Evolutionary conservation across 2,888 invertebrate species (phyloP), one percentile per base, ranked within the genome.

Genomic region (Embidobia sp.): DNA sequence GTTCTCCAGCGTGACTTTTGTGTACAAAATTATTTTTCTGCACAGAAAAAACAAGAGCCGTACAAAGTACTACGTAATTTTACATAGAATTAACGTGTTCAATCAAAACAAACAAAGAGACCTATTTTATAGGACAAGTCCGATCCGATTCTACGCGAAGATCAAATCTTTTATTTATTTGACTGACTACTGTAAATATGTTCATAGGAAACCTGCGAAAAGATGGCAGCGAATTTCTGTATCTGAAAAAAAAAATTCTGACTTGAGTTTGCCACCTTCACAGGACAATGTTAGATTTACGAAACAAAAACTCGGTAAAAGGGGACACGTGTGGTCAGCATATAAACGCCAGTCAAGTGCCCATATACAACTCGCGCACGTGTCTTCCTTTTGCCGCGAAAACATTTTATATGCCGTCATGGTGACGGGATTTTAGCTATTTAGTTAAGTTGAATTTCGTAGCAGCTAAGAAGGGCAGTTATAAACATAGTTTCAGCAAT

Each of bases 151-250:
- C 33, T 19, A 64, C 26, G 8, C 22, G n/a, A 59, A 42, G 8
- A 33, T 26, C 22, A 53, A 57, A 27, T 5, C 44, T 69, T 77
- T 78, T 85, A 86, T 85, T 86, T 86, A 86, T 86, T 86, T 85
- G 85, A 86, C 86, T 86, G 86, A 86, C 80, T 63, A 63, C 63
- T 86, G 86, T 86, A 86, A 83, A 86, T 86, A 86, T 85, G 85
- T 86, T 85, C 64, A 85, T 86, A 70, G 70, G 15, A 13, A 16
- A 5, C 8, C 22, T 57, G 40, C 31, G 27, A 46, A 35, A 19
- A 37, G 19, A 7, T 10, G 3, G 37, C 1, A 8, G 1, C 2
- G 11, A 33, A 13, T 33, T 11, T 10, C 2, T 29, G 4, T 7
- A 29, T 2, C 5, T 4, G 5, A 11, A 13, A 2, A 33, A 70